phyloP scores from a whole-genome alignment of 1,140 invertebrate genomes.

The Orius laevigatus region DNA sequence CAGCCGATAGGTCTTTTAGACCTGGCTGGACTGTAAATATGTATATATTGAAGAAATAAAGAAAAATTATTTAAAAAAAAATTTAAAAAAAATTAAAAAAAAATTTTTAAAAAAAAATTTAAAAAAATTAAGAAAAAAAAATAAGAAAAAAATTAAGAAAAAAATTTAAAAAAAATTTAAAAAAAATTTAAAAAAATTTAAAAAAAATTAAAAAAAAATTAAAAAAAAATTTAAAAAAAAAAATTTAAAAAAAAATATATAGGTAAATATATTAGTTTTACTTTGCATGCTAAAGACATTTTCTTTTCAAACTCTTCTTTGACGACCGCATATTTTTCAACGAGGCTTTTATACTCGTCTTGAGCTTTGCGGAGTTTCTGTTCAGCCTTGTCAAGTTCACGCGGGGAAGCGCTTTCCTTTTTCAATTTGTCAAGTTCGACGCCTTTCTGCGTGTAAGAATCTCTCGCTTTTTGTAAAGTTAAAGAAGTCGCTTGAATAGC shows the following conservation, averaged over 20 bases:
- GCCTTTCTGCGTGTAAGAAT: constrained; percentile 67
- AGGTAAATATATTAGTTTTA: constrained; percentile 25
- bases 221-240: neutral
- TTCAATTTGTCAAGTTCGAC: constrained; percentile 73
- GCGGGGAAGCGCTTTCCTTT: constrained; percentile 77
- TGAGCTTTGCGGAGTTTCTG: constrained; percentile 80
- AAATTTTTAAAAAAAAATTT: neutral
- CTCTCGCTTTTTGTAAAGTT: constrained; percentile 76
- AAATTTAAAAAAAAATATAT: neutral
- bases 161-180: neutral
- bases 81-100: neutral
- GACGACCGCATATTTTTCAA: constrained; percentile 75
- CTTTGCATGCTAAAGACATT: constrained; percentile 82
- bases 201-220: neutral
- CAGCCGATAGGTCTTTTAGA: too few relatives aligned
- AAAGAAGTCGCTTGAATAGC: constrained; percentile 72
- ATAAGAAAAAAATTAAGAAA: too few relatives aligned
- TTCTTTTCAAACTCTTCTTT: constrained; percentile 87
- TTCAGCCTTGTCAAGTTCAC: constrained; percentile 86
- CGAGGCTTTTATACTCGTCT: constrained; percentile 76
- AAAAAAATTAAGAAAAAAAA: too few relatives aligned
- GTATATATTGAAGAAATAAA: too few relatives aligned
- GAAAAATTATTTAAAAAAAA: constrained; percentile 7
- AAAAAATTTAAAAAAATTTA: neutral
- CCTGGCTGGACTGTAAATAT: too few relatives aligned